Evolutionary conservation across 2,113 vertebrate genomes (phyloP), one percentile per base, ranked within the genome.

Genomic region (Gymnarchus niloticus): DNA sequence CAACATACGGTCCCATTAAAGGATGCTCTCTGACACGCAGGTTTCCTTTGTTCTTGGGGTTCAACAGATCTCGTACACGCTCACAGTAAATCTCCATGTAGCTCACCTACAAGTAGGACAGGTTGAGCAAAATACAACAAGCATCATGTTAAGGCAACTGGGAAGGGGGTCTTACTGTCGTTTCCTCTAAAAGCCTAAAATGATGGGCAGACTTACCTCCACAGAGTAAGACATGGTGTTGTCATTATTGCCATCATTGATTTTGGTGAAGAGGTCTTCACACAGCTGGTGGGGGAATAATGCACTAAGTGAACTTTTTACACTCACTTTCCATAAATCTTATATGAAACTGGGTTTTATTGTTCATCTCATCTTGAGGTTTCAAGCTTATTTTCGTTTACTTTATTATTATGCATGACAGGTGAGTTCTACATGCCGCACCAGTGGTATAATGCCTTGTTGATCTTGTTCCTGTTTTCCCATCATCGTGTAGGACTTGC

Each of bases 21-120:
- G 98, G 98, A 86, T 99, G 98, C 89, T 99, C 98, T 90, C 98
- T 93, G 83, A 99, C 98, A 0, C 98, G 95, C 85, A 99, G 94
- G 89, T 99, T 99, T 6, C 98, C 97, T 91, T 99, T 99, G 92
- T 98, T 99, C 91, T 99, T 99, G 84, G 98, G 98, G 88, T 99
- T 99, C 86, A 99, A 94, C 83, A 99, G 95, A 91, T 99, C 98
- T 6, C 98, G 96, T 80, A 99, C 98, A 0, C 98, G 96, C 86
- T 99, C 98, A 0, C 98, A 99, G 91, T 99, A 99, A 88, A 99
- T 99, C 92, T 99, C 98, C 98, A 99, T 99, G 92, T 99, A 99
- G 91, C 98, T 99, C 88, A 99, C 98, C 98, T 99, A 52, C 12
- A 37, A 4, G 76, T 86, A 44, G 86, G 48, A 28, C 9, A 83